Conservation (phyloP, 2,113 vertebrate genomes). For the Leptosomus discolor region DNA sequence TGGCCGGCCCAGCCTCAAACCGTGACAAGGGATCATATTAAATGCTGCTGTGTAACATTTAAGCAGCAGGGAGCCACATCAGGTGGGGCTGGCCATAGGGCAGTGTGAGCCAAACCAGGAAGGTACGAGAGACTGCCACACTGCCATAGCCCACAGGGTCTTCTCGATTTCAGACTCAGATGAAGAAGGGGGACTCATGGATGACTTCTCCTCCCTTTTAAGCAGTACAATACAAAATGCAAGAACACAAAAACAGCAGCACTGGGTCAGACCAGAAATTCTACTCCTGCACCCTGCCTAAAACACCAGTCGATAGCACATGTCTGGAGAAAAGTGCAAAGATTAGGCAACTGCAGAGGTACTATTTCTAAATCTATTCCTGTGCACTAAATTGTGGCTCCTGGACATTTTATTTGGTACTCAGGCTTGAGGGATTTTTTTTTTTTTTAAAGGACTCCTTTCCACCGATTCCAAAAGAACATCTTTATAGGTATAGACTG, state of each 20-base stretch:
- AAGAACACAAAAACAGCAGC: neutral
- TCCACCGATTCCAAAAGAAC: neutral
- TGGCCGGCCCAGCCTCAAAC: no score
- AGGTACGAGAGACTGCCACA: neutral
- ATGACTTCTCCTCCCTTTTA: neutral
- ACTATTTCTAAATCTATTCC: neutral
- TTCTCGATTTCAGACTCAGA: neutral
- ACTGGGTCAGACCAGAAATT: neutral
- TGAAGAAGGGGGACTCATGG: neutral
- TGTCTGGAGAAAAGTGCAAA: neutral
- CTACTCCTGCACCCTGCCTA: neutral
- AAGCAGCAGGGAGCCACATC: neutral
- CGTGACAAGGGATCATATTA: no score
- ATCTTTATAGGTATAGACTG: neutral
- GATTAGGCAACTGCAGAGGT: neutral
- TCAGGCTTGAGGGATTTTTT: neutral
- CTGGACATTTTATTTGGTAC: neutral
- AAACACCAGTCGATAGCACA: neutral
- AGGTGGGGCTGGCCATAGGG: neutral
- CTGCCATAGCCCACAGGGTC: fast-evolving
- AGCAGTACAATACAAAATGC: neutral
- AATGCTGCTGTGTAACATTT: neutral
- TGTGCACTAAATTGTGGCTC: neutral
- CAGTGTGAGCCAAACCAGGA: neutral
- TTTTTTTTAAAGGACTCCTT: neutral